Evolutionary conservation across 92 coral and sea anemone genomes (phyloP).

Genomic region (Siderastrea radians): DNA sequence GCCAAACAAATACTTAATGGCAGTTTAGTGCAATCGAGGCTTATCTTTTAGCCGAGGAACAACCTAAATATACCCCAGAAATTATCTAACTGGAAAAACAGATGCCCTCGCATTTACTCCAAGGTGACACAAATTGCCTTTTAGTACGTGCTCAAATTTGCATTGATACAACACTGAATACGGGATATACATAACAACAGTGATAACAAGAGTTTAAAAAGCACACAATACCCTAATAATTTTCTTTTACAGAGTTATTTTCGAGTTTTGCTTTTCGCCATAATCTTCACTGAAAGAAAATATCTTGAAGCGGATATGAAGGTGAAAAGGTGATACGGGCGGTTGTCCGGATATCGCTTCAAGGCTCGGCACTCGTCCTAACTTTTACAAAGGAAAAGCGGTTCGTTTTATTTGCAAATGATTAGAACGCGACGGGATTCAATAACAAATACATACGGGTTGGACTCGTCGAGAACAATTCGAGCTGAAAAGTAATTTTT

Average conservation of each 20-base stretch:
- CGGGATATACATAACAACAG: conserved; percentile 3
- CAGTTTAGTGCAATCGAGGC: conserved; percentile 3
- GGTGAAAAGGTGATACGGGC: conserved; percentile 35
- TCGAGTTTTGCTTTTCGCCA: conserved; percentile 8
- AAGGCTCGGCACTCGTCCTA: conserved; percentile 2
- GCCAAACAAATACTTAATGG: conserved; percentile 27
- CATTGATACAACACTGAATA: conserved; percentile 18
- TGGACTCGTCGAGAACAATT: not conserved
- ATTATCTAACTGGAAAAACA: conserved; percentile 14
- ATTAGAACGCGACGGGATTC: conserved; percentile 13
- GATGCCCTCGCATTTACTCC: conserved; percentile 15
- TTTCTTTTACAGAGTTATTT: not conserved
- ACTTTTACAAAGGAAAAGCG: conserved; percentile 7
- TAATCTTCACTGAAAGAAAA: conserved; percentile 18
- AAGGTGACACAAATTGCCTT: conserved; percentile 11
- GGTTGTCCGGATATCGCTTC: conserved; percentile 11
- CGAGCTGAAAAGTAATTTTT: not conserved
- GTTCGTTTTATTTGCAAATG: conserved; percentile 46
- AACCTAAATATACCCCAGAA: not conserved
- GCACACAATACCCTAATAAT: conserved; percentile 8
- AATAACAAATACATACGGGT: not conserved
- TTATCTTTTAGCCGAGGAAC: not conserved
- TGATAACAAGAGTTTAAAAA: conserved; percentile 12
- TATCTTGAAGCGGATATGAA: conserved; percentile 29
- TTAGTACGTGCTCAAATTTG: conserved; percentile 43